Percentiles rank a stretch among this genome's conserved stretches.
These are phyloP conservation scores for Euzetes globulus DNA, from an alignment of 2,888 invertebrate genomes.

Conservation along the genomic window DNA sequence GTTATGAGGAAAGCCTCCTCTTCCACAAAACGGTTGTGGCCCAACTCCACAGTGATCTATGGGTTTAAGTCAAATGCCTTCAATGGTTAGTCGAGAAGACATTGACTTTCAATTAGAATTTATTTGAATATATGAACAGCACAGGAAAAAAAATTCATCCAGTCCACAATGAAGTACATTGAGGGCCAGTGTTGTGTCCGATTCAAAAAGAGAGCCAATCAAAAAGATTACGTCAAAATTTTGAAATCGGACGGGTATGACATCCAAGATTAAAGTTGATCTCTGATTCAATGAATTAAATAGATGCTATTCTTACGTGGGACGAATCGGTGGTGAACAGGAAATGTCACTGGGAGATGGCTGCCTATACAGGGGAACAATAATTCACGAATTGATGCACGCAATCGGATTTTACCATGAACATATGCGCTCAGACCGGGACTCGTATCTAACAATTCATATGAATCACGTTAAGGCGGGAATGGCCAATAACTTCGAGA, in stretches of 20 bases:
- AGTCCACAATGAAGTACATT: conserved; percentile 34
- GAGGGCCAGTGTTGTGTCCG: conserved; percentile 34
- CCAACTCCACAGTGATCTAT: neutral
- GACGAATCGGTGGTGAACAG: conserved; percentile 38
- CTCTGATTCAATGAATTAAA: no score
- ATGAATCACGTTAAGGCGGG: conserved; percentile 43
- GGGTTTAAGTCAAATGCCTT: neutral
- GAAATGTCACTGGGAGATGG: conserved; percentile 37
- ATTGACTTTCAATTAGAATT: neutral
- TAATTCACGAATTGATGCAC: conserved; percentile 39
- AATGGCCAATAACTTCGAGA: conserved; percentile 31
- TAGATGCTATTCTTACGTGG: conserved; percentile 39
- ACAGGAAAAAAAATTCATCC: neutral
- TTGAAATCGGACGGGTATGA: conserved; percentile 37
- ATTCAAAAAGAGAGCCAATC: conserved; percentile 36
- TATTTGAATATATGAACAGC: neutral
- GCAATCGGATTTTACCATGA: conserved; percentile 46
- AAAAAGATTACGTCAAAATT: conserved; percentile 35
- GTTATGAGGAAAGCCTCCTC: neutral
- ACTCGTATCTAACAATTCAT: conserved; percentile 45
- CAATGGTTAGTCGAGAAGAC: neutral
- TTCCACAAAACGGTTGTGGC: neutral
- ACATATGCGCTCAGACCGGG: conserved; percentile 46
- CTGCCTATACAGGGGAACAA: conserved; percentile 37
- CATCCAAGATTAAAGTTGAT: neutral